These are phyloP conservation scores for Neogobius melanostomus DNA, from an alignment of 2,113 vertebrate genomes.

Conservation along the genomic window DNA sequence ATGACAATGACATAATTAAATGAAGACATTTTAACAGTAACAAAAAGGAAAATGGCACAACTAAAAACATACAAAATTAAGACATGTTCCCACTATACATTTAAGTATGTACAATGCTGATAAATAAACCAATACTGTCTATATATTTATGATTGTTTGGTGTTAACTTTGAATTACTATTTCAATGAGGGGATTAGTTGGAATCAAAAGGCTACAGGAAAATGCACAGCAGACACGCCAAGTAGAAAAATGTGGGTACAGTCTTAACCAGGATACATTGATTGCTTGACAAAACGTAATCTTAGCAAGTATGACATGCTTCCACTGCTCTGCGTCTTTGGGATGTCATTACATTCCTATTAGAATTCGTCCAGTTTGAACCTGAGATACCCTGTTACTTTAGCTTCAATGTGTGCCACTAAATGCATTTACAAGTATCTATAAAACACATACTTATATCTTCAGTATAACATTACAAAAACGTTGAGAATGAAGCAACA, in stretches of 20 bases:
- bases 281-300: constrained; percentile 12
- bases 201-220: constrained; percentile 5
- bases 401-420: constrained; percentile 17
- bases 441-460: constrained; percentile 9
- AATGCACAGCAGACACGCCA: constrained; percentile 36
- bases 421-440: constrained; percentile 37
- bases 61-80: constrained; percentile 79
- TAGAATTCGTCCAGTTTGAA: constrained; percentile 33
- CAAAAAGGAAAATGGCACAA: constrained; percentile 67
- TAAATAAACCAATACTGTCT: constrained; percentile 93
- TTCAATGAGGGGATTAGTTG: constrained; percentile 17
- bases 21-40: constrained; percentile 59
- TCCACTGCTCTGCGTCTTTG: constrained; percentile 11
- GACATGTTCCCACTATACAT: constrained; percentile 85
- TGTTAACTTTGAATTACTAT: constrained; percentile 46
- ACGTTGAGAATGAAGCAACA: constrained; percentile 8
- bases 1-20: constrained; percentile 72
- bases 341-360: constrained; percentile 39
- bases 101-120: constrained; percentile 92
- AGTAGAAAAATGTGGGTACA: constrained; percentile 16
- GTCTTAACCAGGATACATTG: constrained; percentile 12
- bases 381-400: constrained; percentile 41
- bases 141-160: constrained; percentile 61
- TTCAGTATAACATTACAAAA: constrained; percentile 38
- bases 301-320: constrained; percentile 15